These are phyloP conservation scores for Lordiphosa stackelbergi DNA, from an alignment of 1,140 invertebrate species.

Conservation along the genomic window DNA sequence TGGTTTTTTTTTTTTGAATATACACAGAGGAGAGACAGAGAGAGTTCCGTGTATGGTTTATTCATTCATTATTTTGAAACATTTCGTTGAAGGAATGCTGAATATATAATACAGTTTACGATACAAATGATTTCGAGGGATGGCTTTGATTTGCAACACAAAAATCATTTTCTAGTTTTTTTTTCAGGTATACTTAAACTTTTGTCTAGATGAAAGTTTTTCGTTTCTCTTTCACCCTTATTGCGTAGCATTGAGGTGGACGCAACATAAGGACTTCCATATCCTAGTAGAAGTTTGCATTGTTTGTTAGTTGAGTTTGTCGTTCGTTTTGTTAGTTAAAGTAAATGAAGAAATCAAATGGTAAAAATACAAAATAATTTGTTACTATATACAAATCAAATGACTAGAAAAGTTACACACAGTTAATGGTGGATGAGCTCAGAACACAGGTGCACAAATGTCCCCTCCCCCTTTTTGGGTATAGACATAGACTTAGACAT, in stretches of 20 bases:
- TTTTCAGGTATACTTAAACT: constrained; percentile 74
- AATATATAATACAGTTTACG: constrained; percentile 40
- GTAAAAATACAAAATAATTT: constrained; percentile 52
- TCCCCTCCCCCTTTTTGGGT: neutral
- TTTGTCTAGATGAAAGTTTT: constrained; percentile 76
- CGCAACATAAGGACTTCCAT: constrained; percentile 73
- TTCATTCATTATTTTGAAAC: constrained; percentile 9
- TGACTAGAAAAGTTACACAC: constrained; percentile 14
- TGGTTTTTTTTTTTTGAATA: constrained; percentile 1
- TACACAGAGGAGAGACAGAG: constrained; percentile 24
- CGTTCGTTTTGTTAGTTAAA: constrained; percentile 36
- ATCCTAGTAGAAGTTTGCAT: constrained; percentile 68
- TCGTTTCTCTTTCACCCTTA: constrained; percentile 76
- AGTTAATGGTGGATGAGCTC: constrained; percentile 13
- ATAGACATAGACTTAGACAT: neutral
- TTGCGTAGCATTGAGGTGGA: constrained; percentile 70
- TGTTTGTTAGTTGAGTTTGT: constrained; percentile 27
- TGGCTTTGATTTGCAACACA: constrained; percentile 40
- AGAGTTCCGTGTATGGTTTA: constrained; percentile 8
- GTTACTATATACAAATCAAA: constrained; percentile 60
- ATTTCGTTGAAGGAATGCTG: constrained; percentile 12
- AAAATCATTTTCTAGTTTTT: constrained; percentile 57
- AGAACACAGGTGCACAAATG: constrained; percentile 1
- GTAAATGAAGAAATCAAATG: constrained; percentile 58
- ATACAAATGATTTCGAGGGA: constrained; percentile 38